Conservation (phyloP, 2,797 vertebrate species). For the Lepus townsendii region DNA sequence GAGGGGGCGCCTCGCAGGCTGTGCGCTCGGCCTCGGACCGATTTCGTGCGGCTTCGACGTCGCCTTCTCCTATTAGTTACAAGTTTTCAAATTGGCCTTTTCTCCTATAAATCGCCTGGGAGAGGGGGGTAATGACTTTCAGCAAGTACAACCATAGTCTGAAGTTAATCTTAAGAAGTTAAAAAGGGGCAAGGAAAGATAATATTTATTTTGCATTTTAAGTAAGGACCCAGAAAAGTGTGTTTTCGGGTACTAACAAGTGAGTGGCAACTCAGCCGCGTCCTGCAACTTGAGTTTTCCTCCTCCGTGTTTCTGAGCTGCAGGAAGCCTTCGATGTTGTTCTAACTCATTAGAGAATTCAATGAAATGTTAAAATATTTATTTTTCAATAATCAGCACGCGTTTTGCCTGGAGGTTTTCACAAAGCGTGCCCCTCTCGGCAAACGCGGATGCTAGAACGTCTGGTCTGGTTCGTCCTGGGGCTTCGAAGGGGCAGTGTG, state of each 20-base stretch:
- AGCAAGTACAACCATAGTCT: not conserved
- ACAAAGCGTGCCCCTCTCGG: slow-evolving; percentile 50
- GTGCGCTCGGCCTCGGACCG: not conserved
- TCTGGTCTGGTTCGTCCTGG: not conserved
- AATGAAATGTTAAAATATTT: slow-evolving; percentile 80
- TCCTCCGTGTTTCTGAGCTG: slow-evolving; percentile 35
- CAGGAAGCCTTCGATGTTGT: slow-evolving; percentile 71
- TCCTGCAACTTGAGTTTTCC: not conserved
- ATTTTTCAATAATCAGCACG: slow-evolving; percentile 75
- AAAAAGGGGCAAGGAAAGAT: slow-evolving; percentile 53
- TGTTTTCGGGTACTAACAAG: slow-evolving; percentile 62
- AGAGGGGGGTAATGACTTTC: not conserved
- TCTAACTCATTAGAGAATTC: slow-evolving; percentile 76
- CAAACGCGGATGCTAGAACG: not conserved
- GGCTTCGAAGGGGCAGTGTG: slow-evolving; percentile 54
- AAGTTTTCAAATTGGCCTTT: slow-evolving; percentile 37
- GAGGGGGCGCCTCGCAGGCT: not conserved
- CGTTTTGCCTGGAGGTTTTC: slow-evolving; percentile 63
- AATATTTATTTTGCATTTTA: slow-evolving; percentile 67
- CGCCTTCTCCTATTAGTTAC: not conserved
- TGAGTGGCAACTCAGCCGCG: slow-evolving; percentile 38
- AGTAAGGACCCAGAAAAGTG: slow-evolving; percentile 51
- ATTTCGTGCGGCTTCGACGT: not conserved
- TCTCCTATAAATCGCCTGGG: not conserved
- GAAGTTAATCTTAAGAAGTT: not conserved